These are phyloP conservation scores for Scalopus aquaticus DNA, from an alignment of 2,113 vertebrate genomes.

Conservation along the genomic window DNA sequence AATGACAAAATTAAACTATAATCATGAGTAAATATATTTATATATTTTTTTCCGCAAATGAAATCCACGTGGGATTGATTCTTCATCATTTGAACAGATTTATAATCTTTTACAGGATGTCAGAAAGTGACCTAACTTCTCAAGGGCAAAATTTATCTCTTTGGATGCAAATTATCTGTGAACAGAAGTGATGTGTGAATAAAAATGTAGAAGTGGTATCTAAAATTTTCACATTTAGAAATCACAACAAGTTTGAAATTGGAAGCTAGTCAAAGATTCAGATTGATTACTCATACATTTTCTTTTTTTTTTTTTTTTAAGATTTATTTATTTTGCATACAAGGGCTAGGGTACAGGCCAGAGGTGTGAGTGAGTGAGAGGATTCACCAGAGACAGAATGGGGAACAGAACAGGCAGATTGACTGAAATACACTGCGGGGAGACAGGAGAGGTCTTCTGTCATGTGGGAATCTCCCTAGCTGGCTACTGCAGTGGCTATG, in stretches of 20 bases:
- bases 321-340: too few species aligned
- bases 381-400: too few species aligned
- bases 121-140: neutral
- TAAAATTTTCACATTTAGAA: neutral
- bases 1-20: neutral
- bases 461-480: too few species aligned
- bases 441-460: too few species aligned
- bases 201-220: neutral
- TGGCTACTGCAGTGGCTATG: too few species aligned
- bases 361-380: too few species aligned
- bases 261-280: neutral
- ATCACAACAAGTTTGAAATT: neutral
- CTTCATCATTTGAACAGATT: neutral
- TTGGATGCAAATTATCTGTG: neutral
- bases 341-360: too few species aligned
- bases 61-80: neutral
- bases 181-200: neutral
- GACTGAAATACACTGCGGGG: too few species aligned
- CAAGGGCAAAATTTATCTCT: neutral
- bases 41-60: conserved; percentile 12
- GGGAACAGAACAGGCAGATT: too few species aligned
- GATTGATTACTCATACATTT: neutral
- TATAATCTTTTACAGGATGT: neutral
- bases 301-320: too few species aligned
- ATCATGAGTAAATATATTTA: neutral